Percentiles rank a stretch among this genome's conserved stretches.
These are phyloP conservation scores for Cyclophora punctaria DNA, from an alignment of 2,888 invertebrate species.

Conservation along the genomic window DNA sequence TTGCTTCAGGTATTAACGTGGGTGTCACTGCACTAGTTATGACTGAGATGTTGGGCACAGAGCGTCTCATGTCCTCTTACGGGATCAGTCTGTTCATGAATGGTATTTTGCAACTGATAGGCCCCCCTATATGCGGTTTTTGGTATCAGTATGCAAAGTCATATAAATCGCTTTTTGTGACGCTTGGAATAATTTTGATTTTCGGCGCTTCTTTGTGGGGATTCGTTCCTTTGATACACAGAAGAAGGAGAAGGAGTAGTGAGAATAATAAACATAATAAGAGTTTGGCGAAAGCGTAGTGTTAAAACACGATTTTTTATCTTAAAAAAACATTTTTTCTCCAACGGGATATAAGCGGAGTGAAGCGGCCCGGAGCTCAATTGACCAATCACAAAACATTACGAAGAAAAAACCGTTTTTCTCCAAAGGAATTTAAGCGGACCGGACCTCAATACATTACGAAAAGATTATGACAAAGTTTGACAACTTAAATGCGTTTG, in stretches of 20 bases:
- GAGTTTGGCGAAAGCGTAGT: too few relatives aligned
- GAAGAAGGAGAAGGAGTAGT: conserved; percentile 23
- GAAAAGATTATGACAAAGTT: too few relatives aligned
- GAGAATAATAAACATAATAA: too few relatives aligned
- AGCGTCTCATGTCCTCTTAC: conserved; percentile 88
- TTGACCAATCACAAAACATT: too few relatives aligned
- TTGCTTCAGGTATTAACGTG: conserved; percentile 89
- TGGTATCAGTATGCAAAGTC: conserved; percentile 79
- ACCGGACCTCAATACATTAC: too few relatives aligned
- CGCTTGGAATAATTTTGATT: conserved; percentile 82
- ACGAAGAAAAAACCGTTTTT: too few relatives aligned
- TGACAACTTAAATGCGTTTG: too few relatives aligned
- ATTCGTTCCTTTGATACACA: conserved; percentile 81
- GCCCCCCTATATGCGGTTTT: conserved; percentile 88
- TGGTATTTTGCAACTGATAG: conserved; percentile 85
- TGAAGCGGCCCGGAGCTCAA: too few relatives aligned
- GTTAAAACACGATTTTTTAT: too few relatives aligned
- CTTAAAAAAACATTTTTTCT: too few relatives aligned
- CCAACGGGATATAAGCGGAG: too few relatives aligned
- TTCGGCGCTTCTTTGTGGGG: conserved; percentile 84
- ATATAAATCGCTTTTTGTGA: conserved; percentile 82
- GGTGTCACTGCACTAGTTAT: conserved; percentile 91
- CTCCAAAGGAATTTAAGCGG: too few relatives aligned
- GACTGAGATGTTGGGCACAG: conserved; percentile 90
- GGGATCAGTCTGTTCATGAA: conserved; percentile 91